A percentile compares a stretch with the other conserved stretches of the same genome.
Conservation (phyloP, 2,797 vertebrate genomes). For the Cetoscarus ocellatus region DNA sequence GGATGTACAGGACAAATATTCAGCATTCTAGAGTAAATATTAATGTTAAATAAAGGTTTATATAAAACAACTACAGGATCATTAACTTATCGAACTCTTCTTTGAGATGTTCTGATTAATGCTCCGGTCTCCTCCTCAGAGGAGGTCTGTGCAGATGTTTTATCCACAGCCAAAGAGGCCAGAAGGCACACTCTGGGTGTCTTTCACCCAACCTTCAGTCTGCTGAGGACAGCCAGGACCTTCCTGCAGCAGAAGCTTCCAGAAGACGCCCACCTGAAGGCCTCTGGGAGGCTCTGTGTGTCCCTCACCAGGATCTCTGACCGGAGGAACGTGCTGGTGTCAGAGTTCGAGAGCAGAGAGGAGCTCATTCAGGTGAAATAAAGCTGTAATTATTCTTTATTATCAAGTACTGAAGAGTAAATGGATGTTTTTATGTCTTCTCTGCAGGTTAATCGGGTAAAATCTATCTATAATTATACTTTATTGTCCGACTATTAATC, state of each 20-base stretch:
- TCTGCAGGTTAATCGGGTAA: too few relatives aligned
- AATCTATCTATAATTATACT: too few relatives aligned
- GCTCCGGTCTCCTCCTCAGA: slow-evolving; percentile 51
- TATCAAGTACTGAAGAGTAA: too few relatives aligned
- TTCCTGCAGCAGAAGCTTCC: slow-evolving; percentile 83
- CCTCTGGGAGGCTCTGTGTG: slow-evolving; percentile 86
- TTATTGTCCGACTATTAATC: too few relatives aligned
- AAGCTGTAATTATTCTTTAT: too few relatives aligned
- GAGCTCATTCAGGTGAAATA: slow-evolving; percentile 90
- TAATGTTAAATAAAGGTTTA: too few relatives aligned
- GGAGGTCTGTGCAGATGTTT: slow-evolving; percentile 69
- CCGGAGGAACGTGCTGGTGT: slow-evolving; percentile 89
- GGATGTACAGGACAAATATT: too few relatives aligned
- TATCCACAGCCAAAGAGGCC: slow-evolving; percentile 77
- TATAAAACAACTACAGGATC: too few relatives aligned
- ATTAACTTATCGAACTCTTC: too few relatives aligned
- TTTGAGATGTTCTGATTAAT: too few relatives aligned
- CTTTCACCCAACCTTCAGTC: slow-evolving; percentile 88
- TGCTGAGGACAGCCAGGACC: slow-evolving; percentile 74
- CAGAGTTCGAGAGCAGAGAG: slow-evolving; percentile 90
- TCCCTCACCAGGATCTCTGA: slow-evolving; percentile 92
- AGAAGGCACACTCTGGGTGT: slow-evolving; percentile 85
- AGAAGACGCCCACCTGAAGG: slow-evolving; percentile 84
- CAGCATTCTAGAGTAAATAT: too few relatives aligned
- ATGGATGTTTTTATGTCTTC: too few relatives aligned